These are phyloP conservation scores for Momotus momota DNA, from an alignment of 2,797 vertebrate genomes.

Conservation along the genomic window DNA sequence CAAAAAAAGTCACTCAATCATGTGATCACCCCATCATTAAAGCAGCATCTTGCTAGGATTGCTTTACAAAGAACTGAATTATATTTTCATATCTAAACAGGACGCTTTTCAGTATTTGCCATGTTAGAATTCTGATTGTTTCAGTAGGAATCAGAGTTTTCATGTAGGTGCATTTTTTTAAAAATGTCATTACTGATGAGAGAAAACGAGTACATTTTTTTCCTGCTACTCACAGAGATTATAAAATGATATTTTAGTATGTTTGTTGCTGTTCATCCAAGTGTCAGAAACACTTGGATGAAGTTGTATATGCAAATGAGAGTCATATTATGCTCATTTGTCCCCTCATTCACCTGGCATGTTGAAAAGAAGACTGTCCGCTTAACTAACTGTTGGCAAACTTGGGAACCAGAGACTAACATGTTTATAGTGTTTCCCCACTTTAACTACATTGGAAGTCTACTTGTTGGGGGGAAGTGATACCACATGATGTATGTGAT, in stretches of 20 bases:
- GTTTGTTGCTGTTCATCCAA: not conserved
- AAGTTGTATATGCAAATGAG: not conserved
- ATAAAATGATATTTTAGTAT: not conserved
- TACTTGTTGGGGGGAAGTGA: not conserved
- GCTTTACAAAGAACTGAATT: not conserved
- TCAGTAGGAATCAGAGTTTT: not conserved
- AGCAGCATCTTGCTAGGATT: not conserved
- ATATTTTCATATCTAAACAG: not conserved
- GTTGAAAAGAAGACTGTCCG: not conserved
- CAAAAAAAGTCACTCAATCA: not conserved
- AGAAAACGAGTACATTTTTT: not conserved
- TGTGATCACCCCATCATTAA: not conserved
- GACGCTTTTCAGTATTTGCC: not conserved
- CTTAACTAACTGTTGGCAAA: not conserved
- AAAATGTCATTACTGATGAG: not conserved
- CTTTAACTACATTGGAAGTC: not conserved
- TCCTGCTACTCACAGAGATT: not conserved
- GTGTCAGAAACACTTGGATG: not conserved
- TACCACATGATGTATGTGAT: constrained; percentile 16
- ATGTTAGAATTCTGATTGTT: not conserved
- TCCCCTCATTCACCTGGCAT: not conserved
- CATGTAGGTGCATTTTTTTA: not conserved
- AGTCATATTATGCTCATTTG: not conserved
- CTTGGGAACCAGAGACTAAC: not conserved
- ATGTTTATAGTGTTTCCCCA: not conserved